These are phyloP conservation scores for Gryllus longicercus DNA, from an alignment of 2,888 invertebrate species.

Conservation along the genomic window DNA sequence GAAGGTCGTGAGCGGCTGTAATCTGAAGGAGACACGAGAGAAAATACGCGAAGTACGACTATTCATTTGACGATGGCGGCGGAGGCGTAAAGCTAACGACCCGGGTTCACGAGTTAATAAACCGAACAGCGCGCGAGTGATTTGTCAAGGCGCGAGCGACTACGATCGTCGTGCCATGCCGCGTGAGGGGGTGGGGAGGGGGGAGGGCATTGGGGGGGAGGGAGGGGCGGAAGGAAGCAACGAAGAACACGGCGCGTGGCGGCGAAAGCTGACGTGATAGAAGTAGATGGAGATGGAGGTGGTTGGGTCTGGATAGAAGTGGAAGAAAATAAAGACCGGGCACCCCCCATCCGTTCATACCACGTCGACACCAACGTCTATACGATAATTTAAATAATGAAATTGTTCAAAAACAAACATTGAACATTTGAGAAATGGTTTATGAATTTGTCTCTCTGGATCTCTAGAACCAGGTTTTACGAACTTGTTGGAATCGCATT, in stretches of 20 bases:
- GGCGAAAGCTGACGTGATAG: too few species aligned
- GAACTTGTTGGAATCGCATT: too few species aligned
- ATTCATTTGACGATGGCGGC: background rate
- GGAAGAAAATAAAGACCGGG: too few species aligned
- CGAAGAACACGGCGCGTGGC: background rate
- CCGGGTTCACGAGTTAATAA: background rate
- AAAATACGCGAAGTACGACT: background rate
- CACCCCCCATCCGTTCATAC: too few species aligned
- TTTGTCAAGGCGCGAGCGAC: background rate
- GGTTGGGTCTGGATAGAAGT: too few species aligned
- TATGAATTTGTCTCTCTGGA: too few species aligned
- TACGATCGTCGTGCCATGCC: background rate
- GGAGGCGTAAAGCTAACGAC: background rate
- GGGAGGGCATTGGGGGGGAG: background rate
- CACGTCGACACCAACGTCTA: too few species aligned
- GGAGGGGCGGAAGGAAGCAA: background rate
- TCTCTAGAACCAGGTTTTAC: too few species aligned
- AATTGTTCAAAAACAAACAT: too few species aligned
- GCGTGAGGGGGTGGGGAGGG: background rate
- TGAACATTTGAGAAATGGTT: too few species aligned
- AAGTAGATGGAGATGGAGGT: too few species aligned
- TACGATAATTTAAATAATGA: too few species aligned
- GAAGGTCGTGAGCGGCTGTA: background rate
- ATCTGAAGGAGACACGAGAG: background rate
- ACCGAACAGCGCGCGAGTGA: background rate